Evolutionary conservation across 2,888 invertebrate species (phyloP).

Genomic region (Timema cristinae): DNA sequence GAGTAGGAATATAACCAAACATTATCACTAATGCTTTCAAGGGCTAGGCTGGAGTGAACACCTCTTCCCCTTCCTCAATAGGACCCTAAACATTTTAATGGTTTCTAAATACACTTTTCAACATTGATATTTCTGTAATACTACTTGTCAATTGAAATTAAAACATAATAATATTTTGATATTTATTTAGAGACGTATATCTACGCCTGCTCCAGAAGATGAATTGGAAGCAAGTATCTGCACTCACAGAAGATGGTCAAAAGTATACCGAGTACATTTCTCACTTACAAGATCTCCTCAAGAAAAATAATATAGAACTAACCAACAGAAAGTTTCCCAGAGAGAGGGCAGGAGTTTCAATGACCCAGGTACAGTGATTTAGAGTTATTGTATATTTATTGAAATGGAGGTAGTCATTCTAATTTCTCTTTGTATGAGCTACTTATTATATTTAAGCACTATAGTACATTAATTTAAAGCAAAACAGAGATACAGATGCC

Average conservation of each 20-base stretch:
- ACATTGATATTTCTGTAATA: slow-evolving; percentile 11
- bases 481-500: too few species aligned
- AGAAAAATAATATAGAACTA: slow-evolving; percentile 57
- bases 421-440: too few species aligned
- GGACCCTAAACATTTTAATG: too few species aligned
- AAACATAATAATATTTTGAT: neutral
- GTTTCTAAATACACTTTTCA: too few species aligned
- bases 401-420: too few species aligned
- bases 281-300: slow-evolving; percentile 61
- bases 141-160: neutral
- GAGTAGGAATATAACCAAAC: too few species aligned
- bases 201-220: slow-evolving; percentile 55
- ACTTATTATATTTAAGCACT: too few species aligned
- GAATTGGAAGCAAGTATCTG: slow-evolving; percentile 68
- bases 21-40: too few species aligned
- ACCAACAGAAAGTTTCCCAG: slow-evolving; percentile 66
- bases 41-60: too few species aligned
- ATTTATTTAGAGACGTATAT: slow-evolving; percentile 54
- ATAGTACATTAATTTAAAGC: too few species aligned
- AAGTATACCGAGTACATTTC: slow-evolving; percentile 74
- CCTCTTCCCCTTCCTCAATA: too few species aligned
- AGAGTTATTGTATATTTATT: too few species aligned
- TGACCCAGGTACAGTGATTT: slow-evolving; percentile 46
- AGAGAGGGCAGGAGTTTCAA: slow-evolving; percentile 51
- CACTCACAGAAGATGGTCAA: slow-evolving; percentile 74